A percentile compares a stretch with the other conserved stretches of the same genome.
Conservation (phyloP, 1,140 invertebrate genomes). For the Aphelinus atriplicis region DNA sequence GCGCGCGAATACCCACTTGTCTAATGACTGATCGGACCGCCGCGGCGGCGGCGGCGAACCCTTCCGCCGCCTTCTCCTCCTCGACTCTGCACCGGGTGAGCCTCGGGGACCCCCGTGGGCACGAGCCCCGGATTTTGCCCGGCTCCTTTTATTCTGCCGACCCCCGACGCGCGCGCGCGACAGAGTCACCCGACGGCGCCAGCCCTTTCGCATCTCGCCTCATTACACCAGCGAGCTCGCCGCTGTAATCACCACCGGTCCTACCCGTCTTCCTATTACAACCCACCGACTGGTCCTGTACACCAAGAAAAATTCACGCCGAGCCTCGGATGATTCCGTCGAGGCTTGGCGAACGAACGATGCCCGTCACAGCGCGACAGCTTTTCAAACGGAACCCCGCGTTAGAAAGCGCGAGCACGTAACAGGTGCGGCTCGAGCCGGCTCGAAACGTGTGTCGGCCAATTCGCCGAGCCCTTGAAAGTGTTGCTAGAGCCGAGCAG, state of each 20-base stretch:
- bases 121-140: constrained; percentile 34
- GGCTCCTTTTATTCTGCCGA: constrained; percentile 41
- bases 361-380: too few species aligned
- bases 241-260: too few species aligned
- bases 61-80: constrained; percentile 43
- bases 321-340: too few species aligned
- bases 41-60: not conserved
- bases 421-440: too few species aligned
- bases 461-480: constrained; percentile 25
- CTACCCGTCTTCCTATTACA: too few species aligned
- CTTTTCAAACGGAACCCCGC: too few species aligned
- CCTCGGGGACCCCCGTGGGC: too few species aligned
- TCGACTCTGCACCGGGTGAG: constrained; percentile 14
- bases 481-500: constrained; percentile 2
- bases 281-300: too few species aligned
- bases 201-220: not conserved
- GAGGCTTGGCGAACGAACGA: too few species aligned
- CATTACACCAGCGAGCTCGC: too few species aligned
- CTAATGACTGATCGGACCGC: constrained; percentile 66
- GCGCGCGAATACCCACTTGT: constrained; percentile 63
- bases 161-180: constrained; percentile 37
- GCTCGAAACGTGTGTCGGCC: not conserved
- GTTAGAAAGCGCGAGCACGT: too few species aligned
- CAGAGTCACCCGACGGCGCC: not conserved
- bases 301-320: too few species aligned